Conservation (phyloP, 2,113 vertebrate genomes). For the Notothenia coriiceps region DNA sequence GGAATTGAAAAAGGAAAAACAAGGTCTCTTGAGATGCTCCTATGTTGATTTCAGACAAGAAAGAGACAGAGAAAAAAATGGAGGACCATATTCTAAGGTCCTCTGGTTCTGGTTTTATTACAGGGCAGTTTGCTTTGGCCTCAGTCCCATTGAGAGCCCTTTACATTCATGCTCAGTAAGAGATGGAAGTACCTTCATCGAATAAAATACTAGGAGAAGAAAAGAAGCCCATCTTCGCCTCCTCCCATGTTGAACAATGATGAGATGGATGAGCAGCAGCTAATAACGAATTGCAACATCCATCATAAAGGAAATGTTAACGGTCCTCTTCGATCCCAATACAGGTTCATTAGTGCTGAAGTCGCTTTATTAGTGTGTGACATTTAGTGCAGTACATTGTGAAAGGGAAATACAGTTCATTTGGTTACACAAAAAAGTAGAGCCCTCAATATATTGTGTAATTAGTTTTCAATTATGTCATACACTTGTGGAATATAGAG, state of each 20-base stretch:
- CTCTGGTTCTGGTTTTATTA: conserved; percentile 43
- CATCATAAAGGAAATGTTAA: conserved; percentile 29
- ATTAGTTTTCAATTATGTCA: background rate
- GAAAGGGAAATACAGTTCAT: conserved; percentile 3
- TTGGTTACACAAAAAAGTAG: background rate
- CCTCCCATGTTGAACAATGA: background rate
- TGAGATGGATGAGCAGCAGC: conserved; percentile 24
- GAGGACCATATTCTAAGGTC: conserved; percentile 1
- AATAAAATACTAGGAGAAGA: conserved; percentile 8
- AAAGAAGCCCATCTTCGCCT: conserved; percentile 6
- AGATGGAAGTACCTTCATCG: conserved; percentile 29
- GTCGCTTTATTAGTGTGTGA: conserved; percentile 11
- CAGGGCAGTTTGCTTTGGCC: conserved; percentile 46
- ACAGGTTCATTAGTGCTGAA: conserved; percentile 19
- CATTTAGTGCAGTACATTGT: conserved; percentile 15
- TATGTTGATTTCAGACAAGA: background rate
- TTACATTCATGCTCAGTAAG: conserved; percentile 24
- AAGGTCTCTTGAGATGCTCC: background rate
- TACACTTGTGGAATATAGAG: conserved; percentile 3
- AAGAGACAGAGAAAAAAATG: background rate
- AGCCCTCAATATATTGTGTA: background rate
- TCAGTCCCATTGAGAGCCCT: conserved; percentile 28
- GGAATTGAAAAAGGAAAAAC: conserved; percentile 24
- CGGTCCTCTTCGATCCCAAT: conserved; percentile 18
- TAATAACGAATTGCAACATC: conserved; percentile 26